Percentiles rank a stretch among this genome's conserved stretches.
phyloP scores from a whole-genome alignment of 1,140 invertebrate genomes.

The Drosophila nasuta region DNA sequence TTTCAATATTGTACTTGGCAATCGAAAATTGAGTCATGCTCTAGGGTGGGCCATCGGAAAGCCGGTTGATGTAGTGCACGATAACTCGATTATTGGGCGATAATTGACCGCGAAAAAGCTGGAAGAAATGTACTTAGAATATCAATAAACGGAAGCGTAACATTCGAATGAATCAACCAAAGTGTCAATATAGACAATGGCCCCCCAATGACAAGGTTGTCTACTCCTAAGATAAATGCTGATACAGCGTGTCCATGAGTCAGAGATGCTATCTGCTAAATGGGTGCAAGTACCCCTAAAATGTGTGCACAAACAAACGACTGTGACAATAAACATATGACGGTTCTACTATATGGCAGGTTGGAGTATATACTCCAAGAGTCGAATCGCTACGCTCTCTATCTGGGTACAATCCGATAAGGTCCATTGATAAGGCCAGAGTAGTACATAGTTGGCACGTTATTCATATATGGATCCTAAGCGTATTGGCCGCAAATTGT shows the following conservation, averaged over 20 bases:
- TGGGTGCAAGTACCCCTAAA: not conserved
- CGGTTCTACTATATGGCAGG: not conserved
- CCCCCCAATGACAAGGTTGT: slow-evolving; percentile 1
- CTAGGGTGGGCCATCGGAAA: not conserved
- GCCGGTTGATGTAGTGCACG: not conserved
- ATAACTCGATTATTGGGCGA: slow-evolving; percentile 13
- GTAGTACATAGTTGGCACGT: slow-evolving; percentile 22
- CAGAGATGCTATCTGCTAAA: slow-evolving; percentile 23
- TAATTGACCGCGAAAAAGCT: slow-evolving; percentile 13
- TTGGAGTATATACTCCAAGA: not conserved
- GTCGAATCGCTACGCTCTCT: slow-evolving; percentile 24
- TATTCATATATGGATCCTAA: slow-evolving; percentile 13
- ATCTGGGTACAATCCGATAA: slow-evolving; percentile 61
- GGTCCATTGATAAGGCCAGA: slow-evolving; percentile 55
- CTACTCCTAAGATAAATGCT: not conserved
- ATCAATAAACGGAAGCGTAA: not conserved
- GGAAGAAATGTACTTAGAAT: not conserved
- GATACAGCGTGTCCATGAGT: slow-evolving; percentile 24
- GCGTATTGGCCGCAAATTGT: slow-evolving; percentile 16
- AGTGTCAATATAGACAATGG: not conserved
- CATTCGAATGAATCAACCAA: slow-evolving; percentile 14
- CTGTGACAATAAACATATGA: slow-evolving; percentile 6
- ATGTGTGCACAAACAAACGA: slow-evolving; percentile 6
- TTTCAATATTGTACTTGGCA: slow-evolving; percentile 2
- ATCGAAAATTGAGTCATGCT: slow-evolving; percentile 30